Conservation (phyloP, 2,888 invertebrate genomes). For the Ornithoptera alexandrae region DNA sequence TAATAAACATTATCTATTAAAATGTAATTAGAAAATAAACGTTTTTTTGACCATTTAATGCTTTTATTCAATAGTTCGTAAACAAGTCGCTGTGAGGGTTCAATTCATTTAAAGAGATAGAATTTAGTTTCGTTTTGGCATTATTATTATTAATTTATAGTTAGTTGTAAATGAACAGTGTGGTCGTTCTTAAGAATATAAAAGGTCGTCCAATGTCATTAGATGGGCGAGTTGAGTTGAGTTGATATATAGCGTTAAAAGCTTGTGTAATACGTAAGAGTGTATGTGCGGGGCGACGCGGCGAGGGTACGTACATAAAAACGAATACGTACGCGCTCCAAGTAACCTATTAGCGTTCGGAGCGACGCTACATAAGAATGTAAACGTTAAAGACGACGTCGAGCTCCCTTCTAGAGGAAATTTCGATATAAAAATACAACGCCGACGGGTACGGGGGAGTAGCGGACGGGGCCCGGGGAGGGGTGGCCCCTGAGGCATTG, state of each 20-base stretch:
- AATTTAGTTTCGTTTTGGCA: neutral
- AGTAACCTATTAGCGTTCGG: conserved; percentile 75
- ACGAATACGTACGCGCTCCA: conserved; percentile 47
- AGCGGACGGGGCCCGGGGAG: conserved; percentile 43
- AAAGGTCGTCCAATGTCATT: conserved; percentile 68
- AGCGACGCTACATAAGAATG: conserved; percentile 79
- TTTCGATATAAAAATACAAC: conserved; percentile 80
- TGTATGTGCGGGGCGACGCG: conserved; percentile 27
- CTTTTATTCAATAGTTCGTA: too few species aligned
- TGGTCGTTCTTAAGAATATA: conserved; percentile 53
- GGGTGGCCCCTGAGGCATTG: conserved; percentile 78
- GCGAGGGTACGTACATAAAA: conserved; percentile 32
- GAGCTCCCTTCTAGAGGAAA: conserved; percentile 72
- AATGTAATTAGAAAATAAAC: too few species aligned
- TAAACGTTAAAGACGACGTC: conserved; percentile 78
- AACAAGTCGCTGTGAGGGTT: too few species aligned
- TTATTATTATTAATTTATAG: neutral
- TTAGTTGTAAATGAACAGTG: neutral
- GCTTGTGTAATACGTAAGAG: conserved; percentile 42
- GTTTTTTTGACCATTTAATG: too few species aligned
- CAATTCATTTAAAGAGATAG: neutral
- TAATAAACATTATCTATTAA: too few species aligned
- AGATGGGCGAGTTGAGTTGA: conserved; percentile 60
- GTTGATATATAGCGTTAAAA: conserved; percentile 48
- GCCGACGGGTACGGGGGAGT: conserved; percentile 53